Evolutionary conservation across 1,140 invertebrate genomes (phyloP), one percentile per base, ranked within the genome.

Genomic region (Lethocerus indicus): DNA sequence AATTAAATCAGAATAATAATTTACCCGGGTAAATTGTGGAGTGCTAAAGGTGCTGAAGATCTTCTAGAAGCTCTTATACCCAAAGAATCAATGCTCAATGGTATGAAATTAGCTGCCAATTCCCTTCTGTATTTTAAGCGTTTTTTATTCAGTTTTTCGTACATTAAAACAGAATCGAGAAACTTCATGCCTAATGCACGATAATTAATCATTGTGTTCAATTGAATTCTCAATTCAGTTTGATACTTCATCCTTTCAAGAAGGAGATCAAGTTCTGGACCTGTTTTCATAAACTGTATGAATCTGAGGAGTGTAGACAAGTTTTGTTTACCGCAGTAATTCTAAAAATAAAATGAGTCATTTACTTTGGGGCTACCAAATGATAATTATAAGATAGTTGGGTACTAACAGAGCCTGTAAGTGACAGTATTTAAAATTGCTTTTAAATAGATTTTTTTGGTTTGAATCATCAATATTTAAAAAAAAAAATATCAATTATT

Each of bases 191-290:
- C 87, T 59, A 79, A 77, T 51, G 64, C 69, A 2, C 86, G 71
- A 46, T 79, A 78, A 40, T 83, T 75, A 49, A 76, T 69, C 69
- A 71, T 53, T 73, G 6, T 3, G 14, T 44, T 32, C n/a, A 53
- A 18, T 44, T 47, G 49, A 18, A 42, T 73, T 49, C 76, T 74
- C 3, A 87, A 58, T 59, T 87, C 78, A 9, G 71, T 72, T 60
- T 75, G 78, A 59, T 75, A 71, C 59, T 77, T 73, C 12, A 89
- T 56, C 0, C 79, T 75, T 62, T 90, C 87, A 59, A 88, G 67
- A 5, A 87, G 70, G 47, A 74, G 72, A 63, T 88, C 83, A 65
- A 85, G 86, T 41, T 85, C 74, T 28, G 78, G 64, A 2, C 83
- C 81, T 4, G n/a, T n/a, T n/a, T 68, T 67, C 44, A 81, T 69